Base-by-base conservation (phyloP, 2,888 invertebrate species). In the Copidosoma aretas region DNA sequence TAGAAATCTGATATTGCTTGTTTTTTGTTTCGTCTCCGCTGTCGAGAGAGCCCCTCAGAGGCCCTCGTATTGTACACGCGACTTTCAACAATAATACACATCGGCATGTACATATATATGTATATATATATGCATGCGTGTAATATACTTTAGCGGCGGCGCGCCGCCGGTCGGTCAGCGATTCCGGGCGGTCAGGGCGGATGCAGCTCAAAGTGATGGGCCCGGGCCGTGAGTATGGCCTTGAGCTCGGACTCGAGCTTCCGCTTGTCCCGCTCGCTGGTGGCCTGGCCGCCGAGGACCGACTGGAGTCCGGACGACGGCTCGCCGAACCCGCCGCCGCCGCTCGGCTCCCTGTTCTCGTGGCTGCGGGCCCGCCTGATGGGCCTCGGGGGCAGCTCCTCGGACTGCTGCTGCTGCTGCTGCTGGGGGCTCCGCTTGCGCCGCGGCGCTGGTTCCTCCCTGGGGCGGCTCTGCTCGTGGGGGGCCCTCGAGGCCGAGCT, bases 1-100 rank as follows among this genome's bases (percentile, higher is more conserved):
- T 82, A 82, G 77, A 81, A 82, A 81, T 82, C 81, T 81, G 82
- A 82, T 83, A 83, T 83, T 83, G 81, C 82, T 83, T 83, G 78
- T 17, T 17, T 32, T 32, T 32, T 32, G 32, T 32, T 56, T 62
- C 19, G 46, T 0, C 19, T 15, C 57, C 22, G 19, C 21, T 22
- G 8, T 3, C 22, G 12, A 51, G 75, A 80, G 79, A 82, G 83
- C 83, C 83, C 81, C 82, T 83, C 82, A 82, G 80, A 83, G 83
- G 83, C 83, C 77, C 79, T 81, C 82, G 32, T 3, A n/a, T n/a
- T n/a, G n/a, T n/a, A n/a, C n/a, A n/a, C n/a, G n/a, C n/a, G n/a
- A n/a, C n/a, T n/a, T n/a, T n/a, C n/a, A n/a, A n/a, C n/a, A n/a
- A n/a, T n/a, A n/a, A n/a, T n/a, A n/a, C n/a, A n/a, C n/a, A n/a